These are phyloP conservation scores for Andrena fulva DNA, from an alignment of 2,888 invertebrate species.

Conservation along the genomic window DNA sequence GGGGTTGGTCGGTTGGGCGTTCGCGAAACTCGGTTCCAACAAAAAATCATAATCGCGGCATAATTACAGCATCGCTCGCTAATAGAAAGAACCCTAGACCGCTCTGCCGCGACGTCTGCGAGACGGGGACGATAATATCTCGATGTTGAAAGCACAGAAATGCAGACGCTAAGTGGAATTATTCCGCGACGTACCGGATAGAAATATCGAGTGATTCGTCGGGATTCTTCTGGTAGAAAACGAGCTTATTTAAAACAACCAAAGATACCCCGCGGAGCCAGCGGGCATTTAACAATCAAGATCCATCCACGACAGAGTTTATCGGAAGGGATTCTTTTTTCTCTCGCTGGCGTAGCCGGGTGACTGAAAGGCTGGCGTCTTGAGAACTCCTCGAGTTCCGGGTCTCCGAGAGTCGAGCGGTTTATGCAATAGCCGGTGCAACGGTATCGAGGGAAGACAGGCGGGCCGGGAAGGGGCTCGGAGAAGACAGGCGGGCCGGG, in stretches of 20 bases:
- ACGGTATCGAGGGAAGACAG: constrained; percentile 60
- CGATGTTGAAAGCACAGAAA: too few species aligned
- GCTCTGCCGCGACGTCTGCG: too few species aligned
- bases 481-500: too few species aligned
- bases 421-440: constrained; percentile 69
- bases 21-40: not conserved
- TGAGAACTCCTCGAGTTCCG: constrained; percentile 62
- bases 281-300: constrained; percentile 37
- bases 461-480: too few species aligned
- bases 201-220: too few species aligned
- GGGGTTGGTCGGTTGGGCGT: not conserved
- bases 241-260: constrained; percentile 9
- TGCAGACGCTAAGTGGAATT: too few species aligned
- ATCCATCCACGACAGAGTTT: constrained; percentile 20
- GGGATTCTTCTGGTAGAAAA: not conserved
- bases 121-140: too few species aligned
- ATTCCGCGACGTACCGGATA: too few species aligned
- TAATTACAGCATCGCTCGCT: too few species aligned
- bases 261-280: not conserved
- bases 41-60: too few species aligned
- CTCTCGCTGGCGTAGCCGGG: constrained; percentile 8
- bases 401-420: constrained; percentile 57
- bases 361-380: constrained; percentile 52
- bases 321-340: constrained; percentile 36
- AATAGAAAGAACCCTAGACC: too few species aligned